Percentiles rank a stretch among this genome's conserved stretches.
These are phyloP conservation scores for Archivesica marissinica DNA, from an alignment of 1,140 invertebrate species.

Conservation along the genomic window DNA sequence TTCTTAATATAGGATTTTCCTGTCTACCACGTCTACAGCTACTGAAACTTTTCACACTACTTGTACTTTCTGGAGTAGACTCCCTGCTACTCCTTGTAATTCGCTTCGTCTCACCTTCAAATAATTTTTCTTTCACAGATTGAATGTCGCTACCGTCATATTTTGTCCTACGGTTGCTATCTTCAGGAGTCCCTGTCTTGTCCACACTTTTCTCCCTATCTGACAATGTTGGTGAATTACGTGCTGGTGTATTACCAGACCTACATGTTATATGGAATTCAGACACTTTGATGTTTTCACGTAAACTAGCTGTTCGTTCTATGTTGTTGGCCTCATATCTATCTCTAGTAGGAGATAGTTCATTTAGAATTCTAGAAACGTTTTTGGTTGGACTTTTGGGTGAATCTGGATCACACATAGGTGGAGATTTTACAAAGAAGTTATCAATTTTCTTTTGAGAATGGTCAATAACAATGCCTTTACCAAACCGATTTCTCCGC, in stretches of 20 bases:
- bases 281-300: constrained; percentile 17
- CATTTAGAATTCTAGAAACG: constrained; percentile 73
- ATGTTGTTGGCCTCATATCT: constrained; percentile 65
- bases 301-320: constrained; percentile 11
- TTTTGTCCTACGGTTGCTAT: constrained; percentile 42
- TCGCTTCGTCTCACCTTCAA: constrained; percentile 44
- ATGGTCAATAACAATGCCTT: constrained; percentile 60
- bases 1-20: constrained; percentile 21
- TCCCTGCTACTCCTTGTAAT: constrained; percentile 65
- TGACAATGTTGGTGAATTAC: constrained; percentile 23
- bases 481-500: constrained; percentile 56
- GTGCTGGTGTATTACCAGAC: constrained; percentile 30
- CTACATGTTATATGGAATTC: constrained; percentile 49
- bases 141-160: constrained; percentile 59
- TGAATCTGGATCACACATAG: constrained; percentile 41
- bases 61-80: constrained; percentile 63
- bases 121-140: constrained; percentile 53
- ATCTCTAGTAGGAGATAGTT: constrained; percentile 70
- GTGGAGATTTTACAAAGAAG: constrained; percentile 61
- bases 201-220: constrained; percentile 42
- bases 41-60: constrained; percentile 53
- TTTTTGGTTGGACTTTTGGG: constrained; percentile 54
- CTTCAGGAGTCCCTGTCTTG: background rate
- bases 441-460: constrained; percentile 65
- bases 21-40: constrained; percentile 32